phyloP scores from a whole-genome alignment of 1,140 invertebrate species.

The Drosophila pseudoobscura region DNA sequence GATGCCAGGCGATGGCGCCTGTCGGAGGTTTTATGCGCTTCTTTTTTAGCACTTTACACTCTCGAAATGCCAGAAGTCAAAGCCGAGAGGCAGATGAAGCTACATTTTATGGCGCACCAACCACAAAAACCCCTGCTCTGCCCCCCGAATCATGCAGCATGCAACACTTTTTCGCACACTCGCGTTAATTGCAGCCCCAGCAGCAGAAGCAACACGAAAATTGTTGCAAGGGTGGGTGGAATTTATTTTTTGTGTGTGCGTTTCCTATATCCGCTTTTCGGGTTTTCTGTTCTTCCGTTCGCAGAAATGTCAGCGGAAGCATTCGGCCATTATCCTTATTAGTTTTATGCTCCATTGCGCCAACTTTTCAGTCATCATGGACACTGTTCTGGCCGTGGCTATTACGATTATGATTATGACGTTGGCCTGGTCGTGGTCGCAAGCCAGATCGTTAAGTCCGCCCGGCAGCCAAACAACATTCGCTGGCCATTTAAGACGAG shows the following conservation, averaged over 20 bases:
- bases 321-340: slow-evolving; percentile 61
- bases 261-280: slow-evolving; percentile 23
- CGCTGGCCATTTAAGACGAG: slow-evolving; percentile 62
- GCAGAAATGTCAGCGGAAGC: slow-evolving; percentile 16
- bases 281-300: slow-evolving; percentile 22
- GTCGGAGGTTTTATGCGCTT: slow-evolving; percentile 45
- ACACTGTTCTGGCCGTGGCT: slow-evolving; percentile 33
- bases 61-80: slow-evolving; percentile 12
- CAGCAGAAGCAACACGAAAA: slow-evolving; percentile 48
- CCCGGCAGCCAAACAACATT: slow-evolving; percentile 49
- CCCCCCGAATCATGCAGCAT: slow-evolving; percentile 9
- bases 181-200: slow-evolving; percentile 55
- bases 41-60: slow-evolving; percentile 34
- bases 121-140: not conserved
- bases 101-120: slow-evolving; percentile 40
- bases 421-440: slow-evolving; percentile 1
- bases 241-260: slow-evolving; percentile 15
- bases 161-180: slow-evolving; percentile 46
- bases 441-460: slow-evolving; percentile 30
- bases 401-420: slow-evolving; percentile 49
- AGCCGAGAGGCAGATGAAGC: slow-evolving; percentile 38
- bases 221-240: slow-evolving; percentile 59
- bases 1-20: slow-evolving; percentile 15
- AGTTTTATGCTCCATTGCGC: slow-evolving; percentile 55
- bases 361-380: slow-evolving; percentile 46